These are phyloP conservation scores for Polypterus bichir DNA, from an alignment of 2,113 vertebrate species.

Conservation along the genomic window DNA sequence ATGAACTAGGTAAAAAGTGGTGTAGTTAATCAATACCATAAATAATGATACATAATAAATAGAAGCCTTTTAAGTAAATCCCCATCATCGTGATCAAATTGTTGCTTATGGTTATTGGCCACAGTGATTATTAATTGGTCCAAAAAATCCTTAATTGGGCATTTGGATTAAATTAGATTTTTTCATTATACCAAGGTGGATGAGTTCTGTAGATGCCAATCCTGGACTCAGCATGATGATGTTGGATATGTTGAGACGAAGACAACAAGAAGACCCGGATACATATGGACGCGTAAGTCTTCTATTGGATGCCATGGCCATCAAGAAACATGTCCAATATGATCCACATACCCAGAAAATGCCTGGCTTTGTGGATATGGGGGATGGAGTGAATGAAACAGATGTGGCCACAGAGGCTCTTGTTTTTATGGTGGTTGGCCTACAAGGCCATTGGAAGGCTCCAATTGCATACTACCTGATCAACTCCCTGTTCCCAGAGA, in stretches of 20 bases:
- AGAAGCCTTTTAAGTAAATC: too few species aligned
- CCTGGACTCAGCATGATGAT: constrained; percentile 15
- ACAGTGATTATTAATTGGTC: too few species aligned
- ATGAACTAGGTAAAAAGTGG: too few species aligned
- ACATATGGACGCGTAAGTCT: too few species aligned
- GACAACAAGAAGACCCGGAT: too few species aligned
- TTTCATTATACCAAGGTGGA: constrained; percentile 15
- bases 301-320: constrained; percentile 13
- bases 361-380: constrained; percentile 24
- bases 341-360: constrained; percentile 13
- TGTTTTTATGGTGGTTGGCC: constrained; percentile 23
- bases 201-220: constrained; percentile 16
- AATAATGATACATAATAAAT: neutral
- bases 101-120: too few species aligned
- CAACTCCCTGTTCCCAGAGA: constrained; percentile 13
- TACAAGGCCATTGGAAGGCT: constrained; percentile 19
- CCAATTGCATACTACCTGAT: constrained; percentile 23
- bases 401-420: constrained; percentile 19
- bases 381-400: constrained; percentile 11
- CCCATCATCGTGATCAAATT: too few species aligned
- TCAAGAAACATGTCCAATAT: constrained; percentile 4
- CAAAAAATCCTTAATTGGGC: neutral
- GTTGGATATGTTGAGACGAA: neutral
- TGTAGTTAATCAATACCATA: neutral
- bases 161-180: neutral